Percentiles rank a stretch among this genome's conserved stretches.
phyloP scores from a whole-genome alignment of 2,113 vertebrate species.

The Hydrochoerus hydrochaeris region DNA sequence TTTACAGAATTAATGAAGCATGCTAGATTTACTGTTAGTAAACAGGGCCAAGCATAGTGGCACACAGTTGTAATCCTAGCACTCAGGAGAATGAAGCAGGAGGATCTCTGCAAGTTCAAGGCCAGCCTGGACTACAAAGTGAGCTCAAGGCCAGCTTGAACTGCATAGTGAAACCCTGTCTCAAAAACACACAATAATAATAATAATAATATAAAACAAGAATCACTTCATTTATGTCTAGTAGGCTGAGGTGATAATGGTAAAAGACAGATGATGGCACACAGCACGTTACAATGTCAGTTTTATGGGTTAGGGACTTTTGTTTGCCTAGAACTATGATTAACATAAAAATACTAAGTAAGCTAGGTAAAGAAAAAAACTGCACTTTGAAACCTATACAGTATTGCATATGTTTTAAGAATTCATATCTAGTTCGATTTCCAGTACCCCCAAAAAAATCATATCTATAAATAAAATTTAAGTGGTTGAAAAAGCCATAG shows the following conservation, averaged over 20 bases:
- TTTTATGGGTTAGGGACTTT: neutral
- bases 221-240: neutral
- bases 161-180: too few relatives aligned
- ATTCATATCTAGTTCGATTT: neutral
- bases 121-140: neutral
- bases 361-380: constrained; percentile 15
- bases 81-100: neutral
- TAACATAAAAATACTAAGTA: neutral
- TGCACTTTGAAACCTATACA: constrained; percentile 17
- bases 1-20: neutral
- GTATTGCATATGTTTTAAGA: neutral
- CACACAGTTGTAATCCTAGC: neutral
- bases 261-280: neutral
- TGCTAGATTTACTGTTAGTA: neutral
- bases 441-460: neutral
- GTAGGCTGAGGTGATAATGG: neutral
- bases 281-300: neutral
- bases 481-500: constrained; percentile 17
- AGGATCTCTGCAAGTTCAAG: neutral
- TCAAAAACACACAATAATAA: too few relatives aligned
- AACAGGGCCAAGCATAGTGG: neutral
- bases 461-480: constrained; percentile 30
- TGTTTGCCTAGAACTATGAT: neutral
- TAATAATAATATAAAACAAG: too few relatives aligned
- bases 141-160: neutral